Evolutionary conservation across 2,888 invertebrate genomes (phyloP), one percentile per base, ranked within the genome.

Genomic region (Clivina fossor): DNA sequence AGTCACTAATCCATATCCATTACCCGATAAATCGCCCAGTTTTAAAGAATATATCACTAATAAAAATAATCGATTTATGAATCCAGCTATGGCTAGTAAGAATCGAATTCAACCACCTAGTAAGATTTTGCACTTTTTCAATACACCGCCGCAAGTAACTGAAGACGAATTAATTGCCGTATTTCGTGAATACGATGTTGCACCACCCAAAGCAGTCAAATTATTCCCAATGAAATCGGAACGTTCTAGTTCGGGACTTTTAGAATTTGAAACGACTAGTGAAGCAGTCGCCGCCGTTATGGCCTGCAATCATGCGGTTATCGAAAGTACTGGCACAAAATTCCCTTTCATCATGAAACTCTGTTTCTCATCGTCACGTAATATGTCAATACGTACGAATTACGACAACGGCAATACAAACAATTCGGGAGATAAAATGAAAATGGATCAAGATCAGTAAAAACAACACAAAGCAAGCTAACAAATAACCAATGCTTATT

Each of bases 261-360:
- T 95, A 76, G 96, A 98, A 77, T 99, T 97, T 79, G 88, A 90
- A 69, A 90, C 85, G 71, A 87, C 93, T 63, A 87, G 89, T 20
- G 90, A 93, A 70, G 94, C 98, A 4, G 88, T 95, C 32, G 93
- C 95, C 73, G 97, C 94, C 51, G 88, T 99, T 65, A 91, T 95
- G 84, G 87, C 93, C 60, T 92, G 92, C 77, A 99, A 99, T 78
- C 98, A 99, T 78, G 89, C 91, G 62, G 93, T 94, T 67, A 90
- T 99, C 67, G 90, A 92, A 72, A 94, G 93, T 78, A 93, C 94
- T 78, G 91, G 93, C 75, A 93, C 94, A 64, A 96, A 96, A 79
- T 94, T 94, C 77, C 98, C 98, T 64, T 98, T 95, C 80, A 92
- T 96, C 69, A 91, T 98, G 89, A 98, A 98, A 78, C 80, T 98